These are phyloP conservation scores for Mustela nigripes DNA, from an alignment of 2,113 vertebrate species.

Conservation along the genomic window DNA sequence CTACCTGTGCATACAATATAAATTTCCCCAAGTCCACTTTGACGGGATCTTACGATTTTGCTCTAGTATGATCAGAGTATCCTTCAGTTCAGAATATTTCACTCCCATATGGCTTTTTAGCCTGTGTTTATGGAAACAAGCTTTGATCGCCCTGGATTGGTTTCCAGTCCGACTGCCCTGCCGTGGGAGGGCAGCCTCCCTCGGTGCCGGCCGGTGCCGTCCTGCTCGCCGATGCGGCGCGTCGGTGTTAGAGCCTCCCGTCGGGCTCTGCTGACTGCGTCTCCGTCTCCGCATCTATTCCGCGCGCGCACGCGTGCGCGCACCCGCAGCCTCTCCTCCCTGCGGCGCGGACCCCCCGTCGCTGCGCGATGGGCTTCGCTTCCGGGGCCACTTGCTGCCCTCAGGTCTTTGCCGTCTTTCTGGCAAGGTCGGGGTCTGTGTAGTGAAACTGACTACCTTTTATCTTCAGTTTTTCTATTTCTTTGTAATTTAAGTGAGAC, in stretches of 20 bases:
- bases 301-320: fast-evolving
- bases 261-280: too few relatives aligned
- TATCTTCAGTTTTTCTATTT: neutral
- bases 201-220: neutral
- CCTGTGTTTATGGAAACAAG: neutral
- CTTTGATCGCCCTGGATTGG: neutral
- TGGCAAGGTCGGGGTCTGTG: neutral
- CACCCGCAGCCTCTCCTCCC: fast-evolving
- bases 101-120: neutral
- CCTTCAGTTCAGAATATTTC: neutral
- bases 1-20: neutral
- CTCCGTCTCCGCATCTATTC: too few relatives aligned
- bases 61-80: neutral
- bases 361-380: fast-evolving
- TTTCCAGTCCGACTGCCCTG: neutral
- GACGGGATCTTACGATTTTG: neutral
- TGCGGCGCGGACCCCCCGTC: neutral
- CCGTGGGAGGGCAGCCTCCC: too few relatives aligned
- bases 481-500: too few relatives aligned
- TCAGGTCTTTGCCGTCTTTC: fast-evolving
- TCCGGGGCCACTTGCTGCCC: too few relatives aligned
- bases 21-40: neutral
- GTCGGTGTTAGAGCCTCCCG: fast-evolving
- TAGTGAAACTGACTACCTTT: fast-evolving
- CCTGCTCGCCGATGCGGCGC: too few relatives aligned